These are phyloP conservation scores for Eupithecia centaureata DNA, from an alignment of 2,888 invertebrate species.

Conservation along the genomic window DNA sequence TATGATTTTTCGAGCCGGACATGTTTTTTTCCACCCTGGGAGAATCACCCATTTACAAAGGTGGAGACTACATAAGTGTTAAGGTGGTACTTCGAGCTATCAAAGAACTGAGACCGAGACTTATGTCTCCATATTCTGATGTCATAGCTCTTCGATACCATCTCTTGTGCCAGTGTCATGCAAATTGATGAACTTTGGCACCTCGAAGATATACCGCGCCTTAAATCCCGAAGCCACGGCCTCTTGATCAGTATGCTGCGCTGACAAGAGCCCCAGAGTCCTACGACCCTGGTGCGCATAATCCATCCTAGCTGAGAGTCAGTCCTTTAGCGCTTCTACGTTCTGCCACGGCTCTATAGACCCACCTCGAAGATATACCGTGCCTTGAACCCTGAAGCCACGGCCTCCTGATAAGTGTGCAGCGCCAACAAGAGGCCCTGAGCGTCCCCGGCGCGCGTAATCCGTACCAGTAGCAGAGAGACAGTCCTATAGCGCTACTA, in stretches of 20 bases:
- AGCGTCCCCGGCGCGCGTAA: too few species aligned
- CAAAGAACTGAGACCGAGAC: neutral
- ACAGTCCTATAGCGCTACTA: neutral
- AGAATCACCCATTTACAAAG: too few species aligned
- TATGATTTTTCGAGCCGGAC: too few species aligned
- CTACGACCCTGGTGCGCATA: too few species aligned
- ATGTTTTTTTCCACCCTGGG: too few species aligned
- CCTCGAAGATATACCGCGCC: neutral
- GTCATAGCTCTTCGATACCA: too few species aligned
- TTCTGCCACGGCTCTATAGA: neutral
- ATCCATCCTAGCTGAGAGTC: too few species aligned
- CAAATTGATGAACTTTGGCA: too few species aligned
- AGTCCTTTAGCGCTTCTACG: neutral
- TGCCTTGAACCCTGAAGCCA: conserved; percentile 85
- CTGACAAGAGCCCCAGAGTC: conserved; percentile 92
- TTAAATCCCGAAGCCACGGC: conserved; percentile 88
- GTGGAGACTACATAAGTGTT: neutral
- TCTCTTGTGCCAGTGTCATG: neutral
- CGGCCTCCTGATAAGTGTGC: conserved; percentile 93
- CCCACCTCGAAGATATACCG: neutral
- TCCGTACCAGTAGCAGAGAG: too few species aligned
- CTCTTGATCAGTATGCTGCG: conserved; percentile 93
- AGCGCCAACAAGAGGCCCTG: conserved; percentile 94
- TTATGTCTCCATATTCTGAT: too few species aligned
- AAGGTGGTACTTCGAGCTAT: neutral